Percentiles rank a stretch among this genome's conserved stretches.
phyloP scores from a whole-genome alignment of 2,888 invertebrate genomes.

The Stratiomys singularior region DNA sequence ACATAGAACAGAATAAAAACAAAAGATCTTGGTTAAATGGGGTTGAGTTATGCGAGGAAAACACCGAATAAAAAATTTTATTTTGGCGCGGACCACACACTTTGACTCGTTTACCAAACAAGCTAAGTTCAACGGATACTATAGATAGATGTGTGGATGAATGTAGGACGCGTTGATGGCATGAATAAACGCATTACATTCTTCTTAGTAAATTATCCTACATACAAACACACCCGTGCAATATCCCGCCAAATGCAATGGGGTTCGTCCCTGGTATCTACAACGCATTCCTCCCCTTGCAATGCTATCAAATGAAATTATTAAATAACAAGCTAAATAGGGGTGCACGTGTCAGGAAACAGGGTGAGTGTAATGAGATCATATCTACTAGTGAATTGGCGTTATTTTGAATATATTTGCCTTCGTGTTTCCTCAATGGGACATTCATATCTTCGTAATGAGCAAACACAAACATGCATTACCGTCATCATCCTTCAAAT shows the following conservation, averaged over 20 bases:
- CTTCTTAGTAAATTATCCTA: no score
- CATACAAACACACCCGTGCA: no score
- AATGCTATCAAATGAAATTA: slow-evolving; percentile 30
- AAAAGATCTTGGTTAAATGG: not conserved
- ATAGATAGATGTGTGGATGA: not conserved
- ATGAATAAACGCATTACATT: not conserved
- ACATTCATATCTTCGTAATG: slow-evolving; percentile 38
- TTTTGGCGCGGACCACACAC: slow-evolving; percentile 23
- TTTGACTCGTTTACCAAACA: not conserved
- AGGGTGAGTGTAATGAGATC: slow-evolving; percentile 37
- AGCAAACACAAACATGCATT: slow-evolving; percentile 36
- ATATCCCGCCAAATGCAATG: slow-evolving; percentile 12
- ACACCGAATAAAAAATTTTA: slow-evolving; percentile 13
- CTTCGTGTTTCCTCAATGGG: slow-evolving; percentile 14
- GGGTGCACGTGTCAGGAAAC: slow-evolving; percentile 43
- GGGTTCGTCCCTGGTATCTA: not conserved
- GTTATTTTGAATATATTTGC: slow-evolving; percentile 11
- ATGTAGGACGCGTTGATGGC: slow-evolving; percentile 2
- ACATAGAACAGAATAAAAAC: no score
- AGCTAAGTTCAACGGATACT: not conserved
- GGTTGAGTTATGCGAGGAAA: slow-evolving; percentile 22
- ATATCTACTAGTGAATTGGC: slow-evolving; percentile 33
- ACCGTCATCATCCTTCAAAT: slow-evolving; percentile 36
- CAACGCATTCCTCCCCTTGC: slow-evolving; percentile 14
- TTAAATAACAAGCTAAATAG: slow-evolving; percentile 45